Percentiles rank a stretch among this genome's conserved stretches.
These are phyloP conservation scores for Petrocephalus sullivani DNA, from an alignment of 2,797 vertebrate genomes.

Conservation along the genomic window DNA sequence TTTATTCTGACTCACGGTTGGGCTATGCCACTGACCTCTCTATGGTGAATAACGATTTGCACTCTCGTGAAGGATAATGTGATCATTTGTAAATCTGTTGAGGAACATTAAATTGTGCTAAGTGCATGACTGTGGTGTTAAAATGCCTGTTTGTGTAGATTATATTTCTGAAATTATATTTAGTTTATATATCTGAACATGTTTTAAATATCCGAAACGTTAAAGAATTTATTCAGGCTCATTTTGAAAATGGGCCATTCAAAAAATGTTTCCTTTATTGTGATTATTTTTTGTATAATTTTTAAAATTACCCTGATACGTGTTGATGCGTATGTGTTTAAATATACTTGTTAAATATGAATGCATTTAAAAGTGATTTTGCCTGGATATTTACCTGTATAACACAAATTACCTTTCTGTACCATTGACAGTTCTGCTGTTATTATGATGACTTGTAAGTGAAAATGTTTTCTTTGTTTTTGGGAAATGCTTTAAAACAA, in stretches of 20 bases:
- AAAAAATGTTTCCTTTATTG: slow-evolving; percentile 27
- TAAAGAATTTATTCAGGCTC: slow-evolving; percentile 21
- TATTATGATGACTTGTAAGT: slow-evolving; percentile 16
- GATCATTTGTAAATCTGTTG: slow-evolving; percentile 38
- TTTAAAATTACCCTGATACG: slow-evolving; percentile 13
- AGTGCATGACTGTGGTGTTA: slow-evolving; percentile 57
- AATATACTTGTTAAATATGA: background rate
- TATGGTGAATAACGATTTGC: slow-evolving; percentile 50
- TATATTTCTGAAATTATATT: slow-evolving; percentile 16
- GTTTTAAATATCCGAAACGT: slow-evolving; percentile 5
- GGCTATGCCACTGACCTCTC: slow-evolving; percentile 37
- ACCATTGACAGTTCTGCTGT: slow-evolving; percentile 11
- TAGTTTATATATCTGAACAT: slow-evolving; percentile 13
- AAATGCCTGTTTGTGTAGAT: slow-evolving; percentile 47
- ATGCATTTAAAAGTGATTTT: slow-evolving; percentile 17
- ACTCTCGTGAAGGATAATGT: slow-evolving; percentile 53
- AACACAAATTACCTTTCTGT: slow-evolving; percentile 16
- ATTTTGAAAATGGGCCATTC: slow-evolving; percentile 18
- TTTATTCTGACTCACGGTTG: slow-evolving; percentile 32
- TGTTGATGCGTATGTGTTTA: slow-evolving; percentile 18
- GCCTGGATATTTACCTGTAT: slow-evolving; percentile 35
- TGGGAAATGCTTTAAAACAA: slow-evolving; percentile 39
- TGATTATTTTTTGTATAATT: slow-evolving; percentile 21
- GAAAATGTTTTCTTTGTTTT: slow-evolving; percentile 33
- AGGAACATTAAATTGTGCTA: slow-evolving; percentile 41